Base-by-base conservation (phyloP, 2,888 invertebrate genomes). In the Idaea dimidiata region DNA sequence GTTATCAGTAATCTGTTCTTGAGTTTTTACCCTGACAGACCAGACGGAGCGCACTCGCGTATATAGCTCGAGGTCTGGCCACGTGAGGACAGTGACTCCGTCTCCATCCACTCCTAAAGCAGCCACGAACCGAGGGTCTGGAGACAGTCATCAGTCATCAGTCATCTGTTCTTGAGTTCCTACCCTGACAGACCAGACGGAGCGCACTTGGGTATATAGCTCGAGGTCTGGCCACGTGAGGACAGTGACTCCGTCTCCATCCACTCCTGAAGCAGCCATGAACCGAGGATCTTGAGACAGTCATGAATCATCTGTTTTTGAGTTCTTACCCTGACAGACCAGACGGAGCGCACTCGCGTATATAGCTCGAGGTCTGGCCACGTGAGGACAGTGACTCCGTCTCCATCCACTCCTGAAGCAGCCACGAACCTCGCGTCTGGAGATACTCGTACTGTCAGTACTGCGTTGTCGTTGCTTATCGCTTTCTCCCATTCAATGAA, bases 261-360 rank as follows among this genome's bases (percentile, higher is more conserved):
- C 78, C 5, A 88, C 67, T 0, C 76, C 67, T 0, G 78, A 68
- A 0, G 77, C 84, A 0, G 89, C 85, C 3, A 88, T 78, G 70
- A 78, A 88, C 0, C 91, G 78, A 0, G 91, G 83, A 68, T 92
- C 82, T 0, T 91, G 91, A 0, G 91, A 90, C 32, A 92, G 82
- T 14, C 83, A 6, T 33, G 5, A 33, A 6, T 43, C 1, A 43
- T 6, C 16, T 5, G 14, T n/a, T 54, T 5, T 24, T 24, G 24
- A 5, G 5, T 5, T 1, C 17, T 62, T 69, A 89, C 90, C 83
- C 81, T 87, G 4, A 89, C 75, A 54, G 75, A 83, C 80, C 82
- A 84, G 17, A 76, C 68, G 0, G 80, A 78, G 5, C 76, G 70
- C 0, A 88, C 54, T 1, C 68, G 73, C 0, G 78, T 77, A 60